Base-by-base conservation (phyloP, 2,113 vertebrate species). In the Sinocyclocheilus anshuiensis region DNA sequence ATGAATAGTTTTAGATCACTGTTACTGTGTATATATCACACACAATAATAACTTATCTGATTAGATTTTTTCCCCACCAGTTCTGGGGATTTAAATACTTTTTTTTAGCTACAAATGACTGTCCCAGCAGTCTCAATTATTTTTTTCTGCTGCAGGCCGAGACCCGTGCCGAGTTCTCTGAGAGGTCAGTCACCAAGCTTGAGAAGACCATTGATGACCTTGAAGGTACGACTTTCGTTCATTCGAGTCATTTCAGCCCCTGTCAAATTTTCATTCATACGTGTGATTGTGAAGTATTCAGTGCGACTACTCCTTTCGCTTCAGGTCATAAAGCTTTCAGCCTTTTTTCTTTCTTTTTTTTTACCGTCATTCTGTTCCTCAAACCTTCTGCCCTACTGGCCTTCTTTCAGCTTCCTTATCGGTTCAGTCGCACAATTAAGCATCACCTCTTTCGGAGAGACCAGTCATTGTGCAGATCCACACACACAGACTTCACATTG, bases 191-290 rank as follows among this genome's bases (percentile, higher is more conserved):
- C 94, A 97, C 98, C 94, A 99, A 99, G 93, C 96, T 99, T 94
- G 98, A 99, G 96, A 99, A 99, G 94, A 96, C 96, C 95, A 99
- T 99, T 87, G 98, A 99, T 92, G 98, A 99, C 93, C 93, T 99
- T 95, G 98, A 99, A 98, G 98, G 98, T 99, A 97, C 77, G 96
- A 2, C 42, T 85, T 83, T 89, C 78, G 84, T 88, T 1, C 0
- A 59, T 61, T 57, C 33, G 13, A 22, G 63, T 87, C 83, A 84
- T 65, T 2, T 39, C 57, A 81, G 80, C 1, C 75, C 8, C 77
- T 5, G n/a, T 20, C 67, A 55, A 45, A 29, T 87, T 33, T 18
- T 61, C 67, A 81, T 75, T 71, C 76, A 80, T 72, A 50, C 1
- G 8, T 22, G 63, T 50, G 33, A 71, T 36, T 36, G 22, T 79